Conservation (phyloP, 2,797 vertebrate genomes). For the Denticeps clupeoides region DNA sequence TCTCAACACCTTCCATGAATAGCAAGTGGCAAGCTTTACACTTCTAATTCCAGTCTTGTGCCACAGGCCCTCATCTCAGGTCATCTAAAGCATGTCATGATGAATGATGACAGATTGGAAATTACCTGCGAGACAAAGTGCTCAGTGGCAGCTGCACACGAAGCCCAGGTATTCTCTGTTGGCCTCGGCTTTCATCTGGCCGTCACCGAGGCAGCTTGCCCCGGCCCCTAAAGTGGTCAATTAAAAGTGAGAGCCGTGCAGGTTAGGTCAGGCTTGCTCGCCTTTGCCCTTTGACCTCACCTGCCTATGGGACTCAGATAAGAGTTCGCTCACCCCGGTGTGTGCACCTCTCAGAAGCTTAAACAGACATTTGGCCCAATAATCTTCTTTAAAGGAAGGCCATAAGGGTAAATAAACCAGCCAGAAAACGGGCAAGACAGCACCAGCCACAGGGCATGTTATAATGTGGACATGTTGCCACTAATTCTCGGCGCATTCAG, state of each 20-base stretch:
- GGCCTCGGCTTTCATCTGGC: slow-evolving; percentile 6
- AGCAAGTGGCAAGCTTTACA: not conserved
- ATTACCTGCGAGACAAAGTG: slow-evolving; percentile 1
- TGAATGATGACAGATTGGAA: slow-evolving; percentile 13
- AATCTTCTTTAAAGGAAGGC: slow-evolving; percentile 8
- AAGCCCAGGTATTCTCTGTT: slow-evolving; percentile 8
- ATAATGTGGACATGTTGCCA: no score
- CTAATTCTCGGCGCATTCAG: no score
- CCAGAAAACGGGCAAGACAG: not conserved
- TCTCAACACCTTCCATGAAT: not conserved
- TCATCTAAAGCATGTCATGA: not conserved
- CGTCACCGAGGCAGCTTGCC: not conserved
- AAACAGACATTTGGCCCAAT: slow-evolving; percentile 3
- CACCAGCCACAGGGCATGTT: no score
- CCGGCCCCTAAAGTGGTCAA: slow-evolving; percentile 12
- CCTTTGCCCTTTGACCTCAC: slow-evolving; percentile 24
- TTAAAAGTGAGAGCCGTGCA: slow-evolving; percentile 13
- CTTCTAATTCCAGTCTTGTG: not conserved
- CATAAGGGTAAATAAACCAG: not conserved
- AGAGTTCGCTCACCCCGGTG: slow-evolving; percentile 21
- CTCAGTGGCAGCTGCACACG: slow-evolving; percentile 13
- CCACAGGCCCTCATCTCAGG: not conserved
- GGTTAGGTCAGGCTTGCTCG: slow-evolving; percentile 21
- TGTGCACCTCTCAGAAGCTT: slow-evolving; percentile 8
- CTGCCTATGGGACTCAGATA: slow-evolving; percentile 25